Conservation (phyloP, 2,113 vertebrate genomes). For the Halichoerus grypus region DNA sequence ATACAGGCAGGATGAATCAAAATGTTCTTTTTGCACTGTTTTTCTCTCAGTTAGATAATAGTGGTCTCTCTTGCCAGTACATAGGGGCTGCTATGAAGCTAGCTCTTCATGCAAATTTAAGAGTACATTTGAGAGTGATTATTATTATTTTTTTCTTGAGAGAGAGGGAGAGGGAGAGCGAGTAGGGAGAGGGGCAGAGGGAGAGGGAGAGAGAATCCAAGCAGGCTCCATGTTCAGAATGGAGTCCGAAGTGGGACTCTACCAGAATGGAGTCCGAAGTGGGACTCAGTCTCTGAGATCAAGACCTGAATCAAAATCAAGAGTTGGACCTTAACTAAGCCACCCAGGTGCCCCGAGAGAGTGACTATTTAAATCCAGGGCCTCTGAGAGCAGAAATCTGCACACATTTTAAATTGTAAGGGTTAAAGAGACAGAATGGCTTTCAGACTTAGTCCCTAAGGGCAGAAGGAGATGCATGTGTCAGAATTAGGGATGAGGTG, state of each 20-base stretch:
- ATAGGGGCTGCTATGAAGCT: background rate
- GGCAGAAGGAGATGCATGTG: background rate
- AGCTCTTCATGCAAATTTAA: background rate
- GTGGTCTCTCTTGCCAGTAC: background rate
- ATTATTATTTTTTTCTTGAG: background rate
- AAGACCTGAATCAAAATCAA: background rate
- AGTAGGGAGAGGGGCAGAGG: background rate
- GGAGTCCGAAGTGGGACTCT: background rate
- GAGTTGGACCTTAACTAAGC: background rate
- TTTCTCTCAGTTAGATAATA: background rate
- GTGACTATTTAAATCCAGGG: background rate
- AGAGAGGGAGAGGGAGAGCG: background rate
- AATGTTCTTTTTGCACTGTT: background rate
- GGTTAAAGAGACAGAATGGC: background rate
- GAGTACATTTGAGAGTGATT: background rate
- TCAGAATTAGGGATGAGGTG: background rate
- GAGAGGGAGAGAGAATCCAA: background rate
- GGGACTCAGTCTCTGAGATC: background rate
- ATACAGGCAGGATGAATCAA: background rate
- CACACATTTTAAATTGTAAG: slow-evolving; percentile 3
- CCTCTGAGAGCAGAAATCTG: background rate
- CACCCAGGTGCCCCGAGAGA: background rate
- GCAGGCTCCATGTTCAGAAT: background rate
- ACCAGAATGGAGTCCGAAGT: background rate
- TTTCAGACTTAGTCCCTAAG: slow-evolving; percentile 17